Conservation (phyloP, 1,140 invertebrate genomes). For the Druon quercuslanigerum region DNA sequence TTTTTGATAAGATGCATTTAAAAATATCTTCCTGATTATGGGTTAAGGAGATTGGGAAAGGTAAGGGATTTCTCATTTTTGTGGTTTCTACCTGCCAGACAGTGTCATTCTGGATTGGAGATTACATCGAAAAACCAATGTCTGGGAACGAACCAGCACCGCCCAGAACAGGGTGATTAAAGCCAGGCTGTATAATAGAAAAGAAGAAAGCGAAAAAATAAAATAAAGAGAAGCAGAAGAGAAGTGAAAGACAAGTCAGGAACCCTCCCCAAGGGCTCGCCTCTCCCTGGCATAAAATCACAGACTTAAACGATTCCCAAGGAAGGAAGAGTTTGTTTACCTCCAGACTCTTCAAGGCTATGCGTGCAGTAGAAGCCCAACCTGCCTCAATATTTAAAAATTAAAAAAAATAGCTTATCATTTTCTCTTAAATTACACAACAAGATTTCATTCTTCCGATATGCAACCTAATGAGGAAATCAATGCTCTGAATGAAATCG, state of each 20-base stretch:
- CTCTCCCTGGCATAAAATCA: conserved; percentile 29
- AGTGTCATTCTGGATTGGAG: neutral
- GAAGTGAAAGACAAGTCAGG: neutral
- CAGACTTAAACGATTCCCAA: conserved; percentile 40
- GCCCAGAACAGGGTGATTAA: conserved; percentile 45
- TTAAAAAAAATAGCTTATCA: neutral
- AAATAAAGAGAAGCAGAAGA: neutral
- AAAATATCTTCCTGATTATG: neutral
- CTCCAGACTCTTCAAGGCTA: conserved; percentile 30
- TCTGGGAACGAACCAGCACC: conserved; percentile 37
- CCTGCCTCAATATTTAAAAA: conserved; percentile 11
- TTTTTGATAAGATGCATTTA: too few relatives aligned
- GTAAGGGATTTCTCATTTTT: neutral
- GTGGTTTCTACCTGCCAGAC: neutral
- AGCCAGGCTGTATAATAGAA: conserved; percentile 16
- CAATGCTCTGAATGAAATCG: neutral
- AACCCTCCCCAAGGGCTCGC: neutral
- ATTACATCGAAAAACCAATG: neutral
- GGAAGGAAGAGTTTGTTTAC: conserved; percentile 53
- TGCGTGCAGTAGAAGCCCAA: neutral
- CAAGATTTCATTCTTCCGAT: neutral
- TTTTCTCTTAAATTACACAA: too few relatives aligned
- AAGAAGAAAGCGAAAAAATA: conserved; percentile 23
- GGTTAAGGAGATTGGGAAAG: conserved; percentile 5
- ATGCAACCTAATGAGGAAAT: neutral